Evolutionary conservation across 2,113 vertebrate species (phyloP).

Genomic region (Nestor notabilis): DNA sequence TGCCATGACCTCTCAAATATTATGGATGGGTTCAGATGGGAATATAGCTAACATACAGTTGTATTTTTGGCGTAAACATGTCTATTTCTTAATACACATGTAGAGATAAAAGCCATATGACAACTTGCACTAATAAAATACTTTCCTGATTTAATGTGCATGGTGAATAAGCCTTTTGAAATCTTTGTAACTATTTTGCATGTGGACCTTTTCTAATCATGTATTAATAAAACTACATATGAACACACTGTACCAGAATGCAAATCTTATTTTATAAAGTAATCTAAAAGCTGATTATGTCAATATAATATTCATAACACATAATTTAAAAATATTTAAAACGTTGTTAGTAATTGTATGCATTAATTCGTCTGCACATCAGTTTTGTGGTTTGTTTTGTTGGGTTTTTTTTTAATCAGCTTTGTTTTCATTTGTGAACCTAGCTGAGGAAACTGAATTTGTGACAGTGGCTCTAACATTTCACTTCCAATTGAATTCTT

Average conservation of each 20-base stretch:
- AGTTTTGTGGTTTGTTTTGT: accelerated
- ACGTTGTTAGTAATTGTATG: not conserved
- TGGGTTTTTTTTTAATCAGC: not conserved
- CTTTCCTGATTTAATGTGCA: not conserved
- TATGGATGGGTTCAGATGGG: not conserved
- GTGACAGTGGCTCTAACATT: not conserved
- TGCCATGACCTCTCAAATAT: no score
- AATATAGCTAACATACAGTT: not conserved
- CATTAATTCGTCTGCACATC: not conserved
- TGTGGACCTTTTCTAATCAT: not conserved
- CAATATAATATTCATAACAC: not conserved
- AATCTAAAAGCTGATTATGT: not conserved
- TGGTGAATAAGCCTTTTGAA: not conserved
- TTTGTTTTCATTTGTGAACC: not conserved
- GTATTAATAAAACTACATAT: not conserved
- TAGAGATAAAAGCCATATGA: not conserved
- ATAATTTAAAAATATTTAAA: not conserved
- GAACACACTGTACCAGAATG: not conserved
- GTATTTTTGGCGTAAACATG: not conserved
- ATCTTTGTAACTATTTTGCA: not conserved
- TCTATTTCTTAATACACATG: not conserved
- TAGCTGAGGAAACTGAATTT: not conserved
- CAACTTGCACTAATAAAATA: not conserved
- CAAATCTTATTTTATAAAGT: not conserved
- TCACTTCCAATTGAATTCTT: not conserved